Evolutionary conservation across 2,797 vertebrate genomes (phyloP).

Genomic region (Micrastur ruficollis): DNA sequence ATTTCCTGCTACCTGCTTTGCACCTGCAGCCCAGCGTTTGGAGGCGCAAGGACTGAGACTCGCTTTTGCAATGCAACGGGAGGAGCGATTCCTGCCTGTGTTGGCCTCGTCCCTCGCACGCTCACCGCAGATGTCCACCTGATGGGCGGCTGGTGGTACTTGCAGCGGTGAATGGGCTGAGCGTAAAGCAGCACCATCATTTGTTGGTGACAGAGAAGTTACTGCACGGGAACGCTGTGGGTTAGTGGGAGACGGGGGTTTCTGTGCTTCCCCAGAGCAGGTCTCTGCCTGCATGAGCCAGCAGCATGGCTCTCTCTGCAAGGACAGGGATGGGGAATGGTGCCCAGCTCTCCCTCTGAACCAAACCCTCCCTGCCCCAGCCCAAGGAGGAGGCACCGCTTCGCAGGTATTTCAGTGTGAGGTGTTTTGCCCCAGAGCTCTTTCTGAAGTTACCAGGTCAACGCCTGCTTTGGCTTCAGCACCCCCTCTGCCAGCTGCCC

Average conservation of each 20-base stretch:
- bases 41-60: rapidly evolving
- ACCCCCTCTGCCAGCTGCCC: not conserved
- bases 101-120: rapidly evolving
- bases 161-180: rapidly evolving
- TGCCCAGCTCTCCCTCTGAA: not conserved
- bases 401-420: rapidly evolving
- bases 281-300: not conserved
- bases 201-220: not conserved
- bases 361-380: not conserved
- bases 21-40: not conserved
- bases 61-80: rapidly evolving
- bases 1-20: not conserved
- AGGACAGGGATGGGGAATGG: not conserved
- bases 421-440: not conserved
- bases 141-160: not conserved
- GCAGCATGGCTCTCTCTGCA: not conserved
- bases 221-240: rapidly evolving
- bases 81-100: not conserved
- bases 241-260: not conserved
- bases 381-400: not conserved
- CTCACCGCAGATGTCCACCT: not conserved
- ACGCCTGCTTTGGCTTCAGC: not conserved
- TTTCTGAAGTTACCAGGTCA: not conserved
- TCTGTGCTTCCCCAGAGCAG: not conserved
- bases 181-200: rapidly evolving